Percentiles rank a stretch among this genome's conserved stretches.
phyloP scores from a whole-genome alignment of 2,888 invertebrate genomes.

The Blastobasis adustella region DNA sequence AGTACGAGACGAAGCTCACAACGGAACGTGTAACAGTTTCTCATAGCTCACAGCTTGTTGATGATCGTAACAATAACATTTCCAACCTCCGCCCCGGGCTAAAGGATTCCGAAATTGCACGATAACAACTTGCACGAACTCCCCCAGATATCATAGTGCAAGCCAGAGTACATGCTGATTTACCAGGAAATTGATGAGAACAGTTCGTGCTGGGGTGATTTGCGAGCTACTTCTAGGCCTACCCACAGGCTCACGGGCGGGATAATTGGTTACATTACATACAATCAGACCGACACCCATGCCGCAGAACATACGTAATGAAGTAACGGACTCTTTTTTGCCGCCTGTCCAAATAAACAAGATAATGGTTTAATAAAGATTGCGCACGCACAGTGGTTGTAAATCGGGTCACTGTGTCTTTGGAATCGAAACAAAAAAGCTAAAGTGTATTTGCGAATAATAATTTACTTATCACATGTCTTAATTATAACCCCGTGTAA shows the following conservation, averaged over 20 bases:
- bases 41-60: too few species aligned
- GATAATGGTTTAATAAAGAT: slow-evolving; percentile 21
- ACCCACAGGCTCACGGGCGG: slow-evolving; percentile 7
- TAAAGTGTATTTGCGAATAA: slow-evolving; percentile 9
- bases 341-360: slow-evolving; percentile 38
- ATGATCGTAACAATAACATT: too few species aligned
- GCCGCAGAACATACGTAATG: slow-evolving; percentile 15
- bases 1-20: too few species aligned
- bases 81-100: too few species aligned
- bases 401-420: slow-evolving; percentile 25
- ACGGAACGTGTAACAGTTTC: too few species aligned
- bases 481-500: too few species aligned
- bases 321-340: slow-evolving; percentile 49
- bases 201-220: slow-evolving; percentile 28
- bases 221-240: slow-evolving; percentile 14
- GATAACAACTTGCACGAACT: slow-evolving; percentile 33
- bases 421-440: slow-evolving; percentile 12
- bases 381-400: neutral
- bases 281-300: slow-evolving; percentile 45
- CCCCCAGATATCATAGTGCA: slow-evolving; percentile 19
- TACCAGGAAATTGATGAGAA: slow-evolving; percentile 36
- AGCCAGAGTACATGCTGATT: slow-evolving; percentile 26
- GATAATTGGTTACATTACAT: slow-evolving; percentile 43
- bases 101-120: slow-evolving; percentile 23
- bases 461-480: too few species aligned